phyloP scores from a whole-genome alignment of 2,113 vertebrate genomes.

The Electrona antarctica region DNA sequence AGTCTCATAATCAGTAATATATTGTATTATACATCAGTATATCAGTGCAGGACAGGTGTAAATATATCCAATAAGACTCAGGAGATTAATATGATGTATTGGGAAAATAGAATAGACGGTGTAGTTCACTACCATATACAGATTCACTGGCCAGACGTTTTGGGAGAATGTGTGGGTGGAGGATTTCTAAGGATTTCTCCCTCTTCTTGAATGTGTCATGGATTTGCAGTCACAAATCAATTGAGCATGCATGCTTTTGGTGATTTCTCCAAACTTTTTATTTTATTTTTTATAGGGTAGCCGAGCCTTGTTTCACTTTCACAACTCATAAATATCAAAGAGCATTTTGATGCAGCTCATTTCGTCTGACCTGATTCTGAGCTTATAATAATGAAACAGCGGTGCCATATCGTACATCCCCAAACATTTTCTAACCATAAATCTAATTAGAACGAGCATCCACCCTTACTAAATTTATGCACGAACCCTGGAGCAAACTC shows the following conservation, averaged over 20 bases:
- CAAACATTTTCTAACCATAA: constrained; percentile 70
- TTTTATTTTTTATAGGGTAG: constrained; percentile 36
- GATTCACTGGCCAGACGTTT: background rate
- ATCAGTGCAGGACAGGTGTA: background rate
- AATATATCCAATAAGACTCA: background rate
- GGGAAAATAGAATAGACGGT: background rate
- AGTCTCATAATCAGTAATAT: background rate
- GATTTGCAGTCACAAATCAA: background rate
- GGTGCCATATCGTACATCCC: constrained; percentile 48
- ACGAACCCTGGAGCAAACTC: constrained; percentile 53
- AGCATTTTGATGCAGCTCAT: constrained; percentile 57
- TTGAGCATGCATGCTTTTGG: constrained; percentile 5
- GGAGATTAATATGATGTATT: background rate
- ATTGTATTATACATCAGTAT: too few relatives aligned
- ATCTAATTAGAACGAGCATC: constrained; percentile 74
- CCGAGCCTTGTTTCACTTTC: constrained; percentile 48
- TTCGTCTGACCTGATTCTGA: constrained; percentile 68
- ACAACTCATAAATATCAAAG: constrained; percentile 62
- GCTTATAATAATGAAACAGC: constrained; percentile 62
- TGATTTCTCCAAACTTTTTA: constrained; percentile 10
- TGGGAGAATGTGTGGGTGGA: background rate
- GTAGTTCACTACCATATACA: background rate
- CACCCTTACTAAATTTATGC: constrained; percentile 65
- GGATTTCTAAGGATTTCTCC: background rate
- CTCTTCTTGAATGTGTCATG: background rate